Conservation (phyloP, 2,888 invertebrate genomes). For the Apodemia mormo region DNA sequence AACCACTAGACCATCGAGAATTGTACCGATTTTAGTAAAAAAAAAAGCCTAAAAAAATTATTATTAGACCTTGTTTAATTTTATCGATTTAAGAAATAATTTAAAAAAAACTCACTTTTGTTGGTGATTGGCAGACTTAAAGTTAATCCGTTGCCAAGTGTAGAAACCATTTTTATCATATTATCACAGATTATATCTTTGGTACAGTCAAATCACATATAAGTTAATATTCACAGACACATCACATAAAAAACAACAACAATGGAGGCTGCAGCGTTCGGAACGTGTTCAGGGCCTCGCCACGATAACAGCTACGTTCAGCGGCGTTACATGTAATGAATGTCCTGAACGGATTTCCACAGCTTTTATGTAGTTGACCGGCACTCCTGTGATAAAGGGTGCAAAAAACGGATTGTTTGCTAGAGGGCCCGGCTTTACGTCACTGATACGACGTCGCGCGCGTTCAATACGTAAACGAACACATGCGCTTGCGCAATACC, state of each 20-base stretch:
- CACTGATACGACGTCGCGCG: constrained; percentile 67
- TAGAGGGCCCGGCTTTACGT: constrained; percentile 71
- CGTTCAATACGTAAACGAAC: constrained; percentile 61
- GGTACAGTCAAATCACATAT: constrained; percentile 42
- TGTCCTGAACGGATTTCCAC: constrained; percentile 77
- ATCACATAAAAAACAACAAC: constrained; percentile 41
- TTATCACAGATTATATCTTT: constrained; percentile 68
- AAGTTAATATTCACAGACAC: constrained; percentile 49
- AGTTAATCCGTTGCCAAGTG: constrained; percentile 33
- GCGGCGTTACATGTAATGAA: constrained; percentile 74
- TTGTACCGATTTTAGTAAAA: no score
- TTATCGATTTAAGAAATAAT: no score
- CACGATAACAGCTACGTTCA: constrained; percentile 65
- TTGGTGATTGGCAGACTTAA: constrained; percentile 42
- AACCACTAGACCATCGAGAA: no score
- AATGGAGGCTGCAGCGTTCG: constrained; percentile 35
- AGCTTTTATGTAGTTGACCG: constrained; percentile 73
- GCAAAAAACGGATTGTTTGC: constrained; percentile 78
- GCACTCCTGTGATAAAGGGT: constrained; percentile 76
- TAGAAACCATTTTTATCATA: constrained; percentile 50
- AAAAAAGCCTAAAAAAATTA: no score
- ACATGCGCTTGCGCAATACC: constrained; percentile 70
- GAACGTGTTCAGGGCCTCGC: constrained; percentile 53
- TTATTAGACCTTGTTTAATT: no score
- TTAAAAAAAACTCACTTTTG: constrained; percentile 52